Evolutionary conservation across 2,888 invertebrate species (phyloP).

Genomic region (Latrodectus hesperus): DNA sequence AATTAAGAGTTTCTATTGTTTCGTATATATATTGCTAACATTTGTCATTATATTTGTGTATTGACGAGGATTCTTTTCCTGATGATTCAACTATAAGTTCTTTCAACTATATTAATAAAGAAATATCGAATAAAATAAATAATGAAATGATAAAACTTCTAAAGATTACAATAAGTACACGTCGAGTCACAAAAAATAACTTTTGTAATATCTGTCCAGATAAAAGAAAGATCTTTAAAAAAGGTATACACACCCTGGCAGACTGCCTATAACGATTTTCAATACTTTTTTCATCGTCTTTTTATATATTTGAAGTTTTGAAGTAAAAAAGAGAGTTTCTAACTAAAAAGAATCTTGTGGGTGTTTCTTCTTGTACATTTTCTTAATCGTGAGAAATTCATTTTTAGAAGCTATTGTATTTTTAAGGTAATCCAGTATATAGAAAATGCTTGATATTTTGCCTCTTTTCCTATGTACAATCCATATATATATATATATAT

Average conservation of each 20-base stretch:
- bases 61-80: too few relatives aligned
- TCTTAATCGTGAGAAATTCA: too few relatives aligned
- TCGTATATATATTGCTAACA: too few relatives aligned
- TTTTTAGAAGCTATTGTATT: too few relatives aligned
- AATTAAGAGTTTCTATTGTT: too few relatives aligned
- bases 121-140: background rate
- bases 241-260: conserved; percentile 35
- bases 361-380: too few relatives aligned
- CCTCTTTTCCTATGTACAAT: background rate
- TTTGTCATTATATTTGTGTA: too few relatives aligned
- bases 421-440: background rate
- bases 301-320: conserved; percentile 5
- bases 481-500: background rate
- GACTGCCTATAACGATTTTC: conserved; percentile 41
- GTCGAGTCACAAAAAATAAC: conserved; percentile 2
- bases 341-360: conserved; percentile 11
- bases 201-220: conserved; percentile 40
- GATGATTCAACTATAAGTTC: too few relatives aligned
- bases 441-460: background rate
- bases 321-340: background rate
- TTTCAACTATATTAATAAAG: background rate
- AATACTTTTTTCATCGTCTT: conserved; percentile 24
- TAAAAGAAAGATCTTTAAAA: conserved; percentile 17
- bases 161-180: background rate
- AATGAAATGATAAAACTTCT: conserved; percentile 8